These are phyloP conservation scores for Pseudocheirus occidentalis DNA, from an alignment of 2,797 vertebrate genomes.

Conservation along the genomic window DNA sequence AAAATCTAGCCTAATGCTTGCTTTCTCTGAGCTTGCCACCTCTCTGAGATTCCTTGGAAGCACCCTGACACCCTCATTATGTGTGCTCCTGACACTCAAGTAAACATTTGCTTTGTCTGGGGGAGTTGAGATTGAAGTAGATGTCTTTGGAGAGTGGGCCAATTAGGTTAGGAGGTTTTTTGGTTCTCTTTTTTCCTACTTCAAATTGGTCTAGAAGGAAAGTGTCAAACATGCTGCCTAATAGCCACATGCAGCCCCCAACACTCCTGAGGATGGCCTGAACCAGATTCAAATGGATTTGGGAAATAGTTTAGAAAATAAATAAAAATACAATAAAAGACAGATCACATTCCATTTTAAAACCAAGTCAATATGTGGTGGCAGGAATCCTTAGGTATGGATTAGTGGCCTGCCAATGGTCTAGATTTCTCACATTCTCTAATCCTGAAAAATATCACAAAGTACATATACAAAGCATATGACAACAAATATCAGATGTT, in stretches of 20 bases:
- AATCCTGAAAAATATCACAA: background rate
- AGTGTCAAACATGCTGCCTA: background rate
- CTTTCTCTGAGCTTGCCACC: background rate
- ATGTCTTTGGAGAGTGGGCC: background rate
- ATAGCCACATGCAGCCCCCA: background rate
- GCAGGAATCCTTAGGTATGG: background rate
- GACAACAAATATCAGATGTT: background rate
- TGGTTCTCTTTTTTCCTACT: background rate
- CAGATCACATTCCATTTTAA: background rate
- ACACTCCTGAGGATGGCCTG: background rate
- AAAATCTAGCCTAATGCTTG: background rate
- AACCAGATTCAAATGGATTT: background rate
- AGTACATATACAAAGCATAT: background rate
- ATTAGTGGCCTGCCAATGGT: background rate
- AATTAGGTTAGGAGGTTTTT: no score
- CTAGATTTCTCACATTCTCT: background rate
- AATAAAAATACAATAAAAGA: background rate
- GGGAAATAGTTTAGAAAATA: background rate
- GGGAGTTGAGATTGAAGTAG: background rate
- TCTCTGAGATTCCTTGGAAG: background rate
- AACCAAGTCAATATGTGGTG: background rate
- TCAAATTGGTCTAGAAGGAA: background rate
- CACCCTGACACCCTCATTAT: background rate
- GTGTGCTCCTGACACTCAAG: background rate
- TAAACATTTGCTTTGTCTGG: background rate